Conservation (phyloP, 2,888 invertebrate species). For the Lapara coniferarum region DNA sequence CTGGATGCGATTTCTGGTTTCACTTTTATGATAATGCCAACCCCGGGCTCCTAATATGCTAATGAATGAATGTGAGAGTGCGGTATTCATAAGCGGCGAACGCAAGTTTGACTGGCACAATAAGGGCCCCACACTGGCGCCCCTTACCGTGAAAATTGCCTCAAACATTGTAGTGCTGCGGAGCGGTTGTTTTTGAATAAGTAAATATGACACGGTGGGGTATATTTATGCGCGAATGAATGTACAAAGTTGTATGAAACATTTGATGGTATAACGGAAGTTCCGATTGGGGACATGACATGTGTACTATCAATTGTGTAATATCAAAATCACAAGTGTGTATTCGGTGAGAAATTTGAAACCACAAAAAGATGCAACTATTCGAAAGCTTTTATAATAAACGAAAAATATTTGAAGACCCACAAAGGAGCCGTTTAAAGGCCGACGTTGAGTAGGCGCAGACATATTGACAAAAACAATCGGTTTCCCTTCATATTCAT, state of each 20-base stretch:
- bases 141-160: constrained; percentile 13
- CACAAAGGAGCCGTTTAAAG: not conserved
- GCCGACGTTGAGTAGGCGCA: not conserved
- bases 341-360: not conserved
- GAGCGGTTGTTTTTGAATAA: constrained; percentile 15
- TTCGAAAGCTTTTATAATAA: not conserved
- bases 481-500: constrained; percentile 1
- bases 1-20: constrained; percentile 67
- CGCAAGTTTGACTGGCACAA: constrained; percentile 20
- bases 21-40: constrained; percentile 70
- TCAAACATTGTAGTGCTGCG: constrained; percentile 13
- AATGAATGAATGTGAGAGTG: constrained; percentile 61
- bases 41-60: constrained; percentile 51
- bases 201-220: not conserved
- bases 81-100: constrained; percentile 47
- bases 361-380: not conserved
- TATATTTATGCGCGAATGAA: not conserved
- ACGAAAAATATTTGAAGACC: constrained; percentile 6
- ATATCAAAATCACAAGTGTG: too few relatives aligned
- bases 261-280: not conserved
- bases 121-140: constrained; percentile 10
- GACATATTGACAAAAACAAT: constrained; percentile 1
- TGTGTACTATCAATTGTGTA: not conserved
- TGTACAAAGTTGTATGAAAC: not conserved
- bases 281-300: not conserved